phyloP scores from a whole-genome alignment of 2,113 vertebrate species.

The human region DNA sequence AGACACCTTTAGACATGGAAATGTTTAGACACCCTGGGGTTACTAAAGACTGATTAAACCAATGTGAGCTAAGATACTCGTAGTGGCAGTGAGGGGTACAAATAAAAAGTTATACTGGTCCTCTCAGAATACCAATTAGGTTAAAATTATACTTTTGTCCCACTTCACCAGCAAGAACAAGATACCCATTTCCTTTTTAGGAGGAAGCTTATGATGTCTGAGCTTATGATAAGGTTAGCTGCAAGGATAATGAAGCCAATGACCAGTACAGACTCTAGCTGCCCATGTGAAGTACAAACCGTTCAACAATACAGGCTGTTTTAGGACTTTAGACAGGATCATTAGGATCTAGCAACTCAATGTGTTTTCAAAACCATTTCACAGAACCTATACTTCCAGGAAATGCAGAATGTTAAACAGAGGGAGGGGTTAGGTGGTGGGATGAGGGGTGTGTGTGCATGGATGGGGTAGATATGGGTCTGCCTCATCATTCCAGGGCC shows the following conservation, averaged over 20 bases:
- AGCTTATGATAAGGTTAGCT: neutral
- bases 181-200: neutral
- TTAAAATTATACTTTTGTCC: neutral
- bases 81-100: neutral
- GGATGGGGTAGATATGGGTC: fast-evolving
- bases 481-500: neutral
- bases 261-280: neutral
- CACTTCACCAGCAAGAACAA: neutral
- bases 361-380: neutral
- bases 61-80: neutral
- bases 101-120: neutral
- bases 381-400: neutral
- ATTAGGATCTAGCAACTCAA: neutral
- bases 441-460: fast-evolving
- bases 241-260: too few relatives aligned
- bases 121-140: neutral
- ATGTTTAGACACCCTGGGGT: neutral
- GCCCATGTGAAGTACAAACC: neutral
- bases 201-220: too few relatives aligned
- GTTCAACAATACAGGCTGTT: fast-evolving
- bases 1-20: neutral
- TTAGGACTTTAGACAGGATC: neutral
- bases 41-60: neutral
- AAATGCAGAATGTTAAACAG: neutral
- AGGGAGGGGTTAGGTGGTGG: fast-evolving